These are phyloP conservation scores for Geotrypetes seraphini DNA, from an alignment of 2,797 vertebrate species.

Conservation along the genomic window DNA sequence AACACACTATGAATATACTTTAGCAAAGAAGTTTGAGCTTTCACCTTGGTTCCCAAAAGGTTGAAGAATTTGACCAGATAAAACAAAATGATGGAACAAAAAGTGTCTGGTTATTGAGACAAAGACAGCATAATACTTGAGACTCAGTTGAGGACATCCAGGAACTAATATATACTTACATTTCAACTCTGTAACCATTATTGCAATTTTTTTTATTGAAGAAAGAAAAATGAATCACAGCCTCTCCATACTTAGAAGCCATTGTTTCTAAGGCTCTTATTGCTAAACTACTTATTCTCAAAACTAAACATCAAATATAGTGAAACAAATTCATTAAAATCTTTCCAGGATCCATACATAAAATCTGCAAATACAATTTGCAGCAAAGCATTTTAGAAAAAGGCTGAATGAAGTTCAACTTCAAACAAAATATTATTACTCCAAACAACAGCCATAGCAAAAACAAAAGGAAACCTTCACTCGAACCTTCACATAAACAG, in stretches of 20 bases:
- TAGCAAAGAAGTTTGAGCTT: conserved; percentile 50
- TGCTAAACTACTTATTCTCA: neutral
- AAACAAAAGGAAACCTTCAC: too few species aligned
- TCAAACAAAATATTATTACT: too few species aligned
- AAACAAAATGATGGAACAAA: conserved; percentile 31
- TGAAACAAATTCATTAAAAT: too few species aligned
- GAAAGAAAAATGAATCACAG: neutral
- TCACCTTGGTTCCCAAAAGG: conserved; percentile 47
- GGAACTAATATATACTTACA: conserved; percentile 24
- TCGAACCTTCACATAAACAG: too few species aligned
- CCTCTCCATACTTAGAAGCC: neutral
- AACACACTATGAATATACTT: conserved; percentile 46
- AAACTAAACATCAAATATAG: neutral
- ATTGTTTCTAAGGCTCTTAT: too few species aligned
- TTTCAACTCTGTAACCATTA: conserved; percentile 24
- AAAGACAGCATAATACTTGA: conserved; percentile 16
- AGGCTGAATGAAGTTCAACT: too few species aligned
- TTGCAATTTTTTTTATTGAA: conserved; percentile 2
- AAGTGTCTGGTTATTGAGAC: conserved; percentile 16
- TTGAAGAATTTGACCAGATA: conserved; percentile 40
- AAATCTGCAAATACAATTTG: too few species aligned
- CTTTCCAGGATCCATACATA: too few species aligned
- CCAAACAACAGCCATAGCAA: too few species aligned
- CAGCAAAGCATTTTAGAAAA: too few species aligned
- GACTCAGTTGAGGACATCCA: conserved; percentile 19